Base-by-base conservation (phyloP, 92 coral and sea anemone species). In the Phymanthus crucifer region DNA sequence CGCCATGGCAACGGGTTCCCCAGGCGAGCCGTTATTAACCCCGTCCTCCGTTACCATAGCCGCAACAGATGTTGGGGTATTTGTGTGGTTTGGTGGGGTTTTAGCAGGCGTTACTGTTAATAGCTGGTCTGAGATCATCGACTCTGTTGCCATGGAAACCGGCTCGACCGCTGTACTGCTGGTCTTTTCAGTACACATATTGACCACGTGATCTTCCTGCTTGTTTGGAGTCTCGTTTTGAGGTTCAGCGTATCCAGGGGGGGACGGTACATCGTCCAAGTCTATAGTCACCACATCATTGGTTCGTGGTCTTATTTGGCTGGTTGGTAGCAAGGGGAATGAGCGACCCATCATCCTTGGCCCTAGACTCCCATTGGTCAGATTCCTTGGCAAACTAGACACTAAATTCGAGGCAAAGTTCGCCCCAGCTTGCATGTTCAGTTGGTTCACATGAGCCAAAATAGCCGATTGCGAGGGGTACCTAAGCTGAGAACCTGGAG, bases 251-350 rank as follows among this genome's bases (percentile, higher is more conserved):
- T 5, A n/a, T 17, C 7, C 75, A 11, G 91, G 74, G 7, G 91
- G 92, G 19, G 92, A 89, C 7, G 92, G 92, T 37, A 89, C 52
- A 16, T 89, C 92, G 48, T 89, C 92, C n/a, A 89, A 52, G 48
- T 89, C 92, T 18, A 89, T 89, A 69, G 84, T 89, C 46, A 89
- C 89, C 0, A 89, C 87, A 1, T 85, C 78, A 13, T 61, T 73
- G 24, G 74, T 32, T 36, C 35, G 75, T 3, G 36, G 50, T 6
- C 66, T 43, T 27, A 19, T 46, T 32, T 23, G 66, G 16, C 18
- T 27, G 1, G 68, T 26, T n/a, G 68, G 13, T 17, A 27, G 34
- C 16, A 29, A 26, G 33, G 68, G 68, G 68, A 27, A 6, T 24
- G 35, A 27, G 12, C 29, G 40, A 1, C 29, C 70, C 48, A 29